Evolutionary conservation across 2,888 invertebrate species (phyloP).

Genomic region (Stenolophus ochropezus): DNA sequence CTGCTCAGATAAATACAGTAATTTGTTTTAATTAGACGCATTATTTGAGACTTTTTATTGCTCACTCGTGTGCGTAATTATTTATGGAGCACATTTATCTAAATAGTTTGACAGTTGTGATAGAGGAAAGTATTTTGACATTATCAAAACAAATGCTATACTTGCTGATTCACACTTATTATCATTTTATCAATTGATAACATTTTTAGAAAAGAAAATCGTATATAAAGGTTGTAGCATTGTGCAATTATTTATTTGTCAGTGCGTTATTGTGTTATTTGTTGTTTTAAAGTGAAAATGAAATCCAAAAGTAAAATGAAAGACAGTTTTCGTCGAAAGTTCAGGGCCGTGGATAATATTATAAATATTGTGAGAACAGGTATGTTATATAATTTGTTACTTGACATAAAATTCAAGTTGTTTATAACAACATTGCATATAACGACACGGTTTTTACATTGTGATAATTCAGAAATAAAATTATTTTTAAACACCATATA

Average conservation of each 20-base stretch:
- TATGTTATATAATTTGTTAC: constrained; percentile 25
- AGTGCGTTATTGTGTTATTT: background rate
- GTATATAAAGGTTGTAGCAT: background rate
- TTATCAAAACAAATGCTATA: background rate
- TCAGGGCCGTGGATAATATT: constrained; percentile 10
- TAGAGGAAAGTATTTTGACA: background rate
- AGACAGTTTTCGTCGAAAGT: constrained; percentile 12
- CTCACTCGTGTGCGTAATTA: background rate
- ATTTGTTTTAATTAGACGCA: constrained; percentile 37
- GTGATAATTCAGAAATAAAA: too few species aligned
- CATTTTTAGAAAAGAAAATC: background rate
- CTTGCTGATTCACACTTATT: constrained; percentile 1
- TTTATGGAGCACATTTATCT: constrained; percentile 19
- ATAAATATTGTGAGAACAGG: constrained; percentile 32
- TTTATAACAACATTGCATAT: too few species aligned
- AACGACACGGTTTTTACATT: too few species aligned
- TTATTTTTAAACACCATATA: too few species aligned
- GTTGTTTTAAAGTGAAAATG: background rate
- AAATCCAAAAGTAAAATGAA: constrained; percentile 6
- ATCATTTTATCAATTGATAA: constrained; percentile 11
- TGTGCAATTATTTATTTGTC: background rate
- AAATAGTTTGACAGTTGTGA: constrained; percentile 5
- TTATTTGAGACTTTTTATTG: constrained; percentile 30
- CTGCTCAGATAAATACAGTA: constrained; percentile 13
- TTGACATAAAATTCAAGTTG: too few species aligned